A percentile compares a stretch with the other conserved stretches of the same genome.
These are phyloP conservation scores for Sebastes steindachneri DNA, from an alignment of 2,797 vertebrate species.

Conservation along the genomic window DNA sequence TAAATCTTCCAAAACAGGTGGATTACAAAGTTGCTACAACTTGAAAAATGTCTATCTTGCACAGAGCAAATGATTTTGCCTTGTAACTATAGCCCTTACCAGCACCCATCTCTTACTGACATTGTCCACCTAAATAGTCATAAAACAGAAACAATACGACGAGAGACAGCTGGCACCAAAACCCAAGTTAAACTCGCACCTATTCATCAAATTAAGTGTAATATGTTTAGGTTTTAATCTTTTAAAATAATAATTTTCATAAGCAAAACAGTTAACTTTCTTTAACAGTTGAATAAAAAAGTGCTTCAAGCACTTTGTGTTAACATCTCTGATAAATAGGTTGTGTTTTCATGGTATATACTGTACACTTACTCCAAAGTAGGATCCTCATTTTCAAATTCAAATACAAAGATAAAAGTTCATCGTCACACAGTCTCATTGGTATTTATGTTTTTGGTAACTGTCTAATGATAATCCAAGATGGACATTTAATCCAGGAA, in stretches of 20 bases:
- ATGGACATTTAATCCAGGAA: background rate
- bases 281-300: background rate
- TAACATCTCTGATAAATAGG: background rate
- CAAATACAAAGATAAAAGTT: background rate
- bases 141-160: constrained; percentile 30
- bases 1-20: constrained; percentile 23
- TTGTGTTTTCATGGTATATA: background rate
- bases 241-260: background rate
- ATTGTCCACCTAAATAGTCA: background rate
- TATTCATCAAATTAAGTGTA: background rate
- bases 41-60: background rate
- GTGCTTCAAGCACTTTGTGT: background rate
- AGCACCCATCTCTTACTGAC: constrained; percentile 30
- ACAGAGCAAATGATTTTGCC: constrained; percentile 15
- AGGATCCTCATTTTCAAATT: background rate
- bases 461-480: background rate
- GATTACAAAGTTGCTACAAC: constrained; percentile 16
- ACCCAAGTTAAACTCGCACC: background rate
- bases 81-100: constrained; percentile 75
- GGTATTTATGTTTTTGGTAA: background rate
- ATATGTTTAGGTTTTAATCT: background rate
- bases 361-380: background rate
- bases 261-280: background rate
- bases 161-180: background rate
- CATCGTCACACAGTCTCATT: background rate